Conservation (phyloP, 2,797 vertebrate genomes). For the Perodicticus potto region DNA sequence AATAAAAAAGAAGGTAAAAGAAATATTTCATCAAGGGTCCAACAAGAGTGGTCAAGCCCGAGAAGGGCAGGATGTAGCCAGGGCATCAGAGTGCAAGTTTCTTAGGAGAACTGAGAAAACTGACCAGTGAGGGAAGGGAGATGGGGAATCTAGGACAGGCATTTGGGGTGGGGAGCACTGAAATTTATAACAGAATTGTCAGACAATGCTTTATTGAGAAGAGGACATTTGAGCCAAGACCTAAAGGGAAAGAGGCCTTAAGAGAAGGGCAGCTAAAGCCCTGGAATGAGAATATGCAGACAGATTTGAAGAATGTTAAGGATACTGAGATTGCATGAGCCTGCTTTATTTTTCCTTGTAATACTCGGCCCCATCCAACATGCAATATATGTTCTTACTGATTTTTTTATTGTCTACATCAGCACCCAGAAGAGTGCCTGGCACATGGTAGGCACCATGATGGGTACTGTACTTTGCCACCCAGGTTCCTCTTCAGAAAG, state of each 20-base stretch:
- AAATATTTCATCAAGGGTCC: neutral
- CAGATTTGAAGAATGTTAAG: neutral
- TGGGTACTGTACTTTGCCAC: neutral
- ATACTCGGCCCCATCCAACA: neutral
- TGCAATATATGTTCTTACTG: neutral
- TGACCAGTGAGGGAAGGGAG: neutral
- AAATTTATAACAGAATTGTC: neutral
- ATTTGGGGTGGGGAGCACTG: neutral
- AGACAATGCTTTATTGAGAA: neutral
- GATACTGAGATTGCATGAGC: neutral
- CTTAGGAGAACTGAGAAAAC: neutral
- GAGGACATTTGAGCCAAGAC: neutral
- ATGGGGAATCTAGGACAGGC: neutral
- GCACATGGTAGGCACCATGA: neutral
- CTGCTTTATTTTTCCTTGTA: neutral
- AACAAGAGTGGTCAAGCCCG: neutral
- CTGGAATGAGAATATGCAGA: neutral
- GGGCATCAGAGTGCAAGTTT: neutral
- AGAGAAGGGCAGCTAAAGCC: neutral
- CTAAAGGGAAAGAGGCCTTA: neutral
- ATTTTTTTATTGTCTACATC: neutral
- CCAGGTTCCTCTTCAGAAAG: neutral
- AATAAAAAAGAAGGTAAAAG: conserved; percentile 36
- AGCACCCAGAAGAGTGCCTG: neutral
- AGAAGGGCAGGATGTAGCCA: neutral